phyloP scores from a whole-genome alignment of 2,888 invertebrate species.

The Serripes groenlandicus region DNA sequence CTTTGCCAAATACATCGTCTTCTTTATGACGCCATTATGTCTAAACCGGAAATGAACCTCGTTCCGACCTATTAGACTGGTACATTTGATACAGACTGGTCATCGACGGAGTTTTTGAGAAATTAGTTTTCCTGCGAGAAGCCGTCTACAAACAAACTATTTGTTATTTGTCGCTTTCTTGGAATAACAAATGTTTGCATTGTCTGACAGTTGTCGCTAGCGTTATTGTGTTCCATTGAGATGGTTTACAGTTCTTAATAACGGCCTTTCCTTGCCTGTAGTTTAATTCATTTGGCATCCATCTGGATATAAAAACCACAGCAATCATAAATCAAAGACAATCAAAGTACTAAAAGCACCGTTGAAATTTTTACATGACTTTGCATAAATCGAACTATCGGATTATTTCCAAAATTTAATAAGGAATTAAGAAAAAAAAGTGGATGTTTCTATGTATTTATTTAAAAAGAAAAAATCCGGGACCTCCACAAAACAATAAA shows the following conservation, averaged over 20 bases:
- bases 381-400: too few species aligned
- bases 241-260: not conserved
- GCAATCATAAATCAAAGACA: too few species aligned
- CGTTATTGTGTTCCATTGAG: not conserved
- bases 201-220: not conserved
- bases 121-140: constrained; percentile 1
- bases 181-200: constrained; percentile 1
- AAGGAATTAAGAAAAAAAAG: too few species aligned
- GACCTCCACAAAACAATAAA: too few species aligned
- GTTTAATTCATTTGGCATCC: constrained; percentile 2
- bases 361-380: too few species aligned
- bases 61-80: constrained; percentile 53
- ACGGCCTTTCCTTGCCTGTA: not conserved
- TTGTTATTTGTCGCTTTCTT: not conserved
- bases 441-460: too few species aligned
- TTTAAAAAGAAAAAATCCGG: too few species aligned
- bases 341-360: too few species aligned
- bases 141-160: constrained; percentile 16
- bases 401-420: too few species aligned
- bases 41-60: constrained; percentile 58
- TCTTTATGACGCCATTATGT: constrained; percentile 33
- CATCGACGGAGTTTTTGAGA: constrained; percentile 4
- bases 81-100: constrained; percentile 35
- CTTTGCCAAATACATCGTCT: constrained; percentile 2
- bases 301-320: too few species aligned